Evolutionary conservation across 2,113 vertebrate species (phyloP).

Genomic region (Argyrosomus japonicus): DNA sequence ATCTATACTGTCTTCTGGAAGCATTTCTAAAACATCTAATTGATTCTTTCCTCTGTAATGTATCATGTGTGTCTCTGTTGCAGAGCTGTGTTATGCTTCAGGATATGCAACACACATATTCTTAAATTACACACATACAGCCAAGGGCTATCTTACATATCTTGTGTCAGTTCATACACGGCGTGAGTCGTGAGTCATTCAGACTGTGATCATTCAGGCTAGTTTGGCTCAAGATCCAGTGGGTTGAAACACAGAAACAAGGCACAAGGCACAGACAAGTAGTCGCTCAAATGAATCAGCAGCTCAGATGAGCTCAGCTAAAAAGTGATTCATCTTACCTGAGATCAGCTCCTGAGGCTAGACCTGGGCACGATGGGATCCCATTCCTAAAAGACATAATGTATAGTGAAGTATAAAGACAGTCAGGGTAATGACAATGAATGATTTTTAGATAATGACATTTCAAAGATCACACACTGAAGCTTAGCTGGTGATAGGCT

Average conservation of each 20-base stretch:
- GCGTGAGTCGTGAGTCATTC: not conserved
- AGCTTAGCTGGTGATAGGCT: not conserved
- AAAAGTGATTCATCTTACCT: constrained; percentile 63
- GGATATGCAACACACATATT: constrained; percentile 11
- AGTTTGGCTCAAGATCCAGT: not conserved
- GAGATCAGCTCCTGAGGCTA: constrained; percentile 9
- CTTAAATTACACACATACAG: not conserved
- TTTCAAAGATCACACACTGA: constrained; percentile 12
- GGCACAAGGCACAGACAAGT: not conserved
- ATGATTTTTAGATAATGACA: not conserved
- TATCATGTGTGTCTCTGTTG: constrained; percentile 20
- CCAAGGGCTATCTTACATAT: constrained; percentile 2
- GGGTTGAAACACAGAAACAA: constrained; percentile 13
- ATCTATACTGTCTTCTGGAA: constrained; percentile 11
- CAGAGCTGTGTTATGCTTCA: constrained; percentile 1
- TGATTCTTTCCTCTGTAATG: constrained; percentile 19
- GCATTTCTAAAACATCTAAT: constrained; percentile 30
- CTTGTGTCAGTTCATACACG: constrained; percentile 10
- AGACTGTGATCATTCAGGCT: constrained; percentile 11
- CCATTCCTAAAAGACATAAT: constrained; percentile 53
- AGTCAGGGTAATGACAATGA: not conserved
- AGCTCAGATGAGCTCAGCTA: constrained; percentile 4
- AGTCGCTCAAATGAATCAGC: constrained; percentile 41
- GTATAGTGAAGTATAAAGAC: constrained; percentile 1
- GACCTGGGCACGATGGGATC: not conserved